Evolutionary conservation across 2,113 vertebrate genomes (phyloP).

Genomic region (Sturnira hondurensis): DNA sequence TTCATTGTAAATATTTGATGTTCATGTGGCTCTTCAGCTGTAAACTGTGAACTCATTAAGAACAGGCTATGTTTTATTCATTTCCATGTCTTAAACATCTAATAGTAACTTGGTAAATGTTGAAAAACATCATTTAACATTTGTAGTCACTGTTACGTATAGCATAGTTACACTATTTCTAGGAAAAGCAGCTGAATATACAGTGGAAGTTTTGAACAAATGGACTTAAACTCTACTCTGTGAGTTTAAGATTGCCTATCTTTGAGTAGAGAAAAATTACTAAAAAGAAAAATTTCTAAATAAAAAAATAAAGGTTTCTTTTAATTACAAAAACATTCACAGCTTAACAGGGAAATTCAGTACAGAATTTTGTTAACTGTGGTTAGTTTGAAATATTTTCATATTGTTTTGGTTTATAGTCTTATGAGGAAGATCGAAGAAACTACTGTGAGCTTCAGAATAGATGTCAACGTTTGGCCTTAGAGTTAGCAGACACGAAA

Average conservation of each 20-base stretch:
- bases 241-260: not conserved
- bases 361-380: slow-evolving; percentile 5
- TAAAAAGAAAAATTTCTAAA: not conserved
- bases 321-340: not conserved
- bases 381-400: slow-evolving; percentile 34
- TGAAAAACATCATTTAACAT: not conserved
- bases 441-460: slow-evolving; percentile 89
- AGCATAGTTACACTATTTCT: not conserved
- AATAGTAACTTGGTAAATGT: not conserved
- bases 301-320: not conserved
- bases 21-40: not conserved
- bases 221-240: not conserved
- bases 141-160: not conserved
- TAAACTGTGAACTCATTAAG: not conserved
- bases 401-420: slow-evolving; percentile 78
- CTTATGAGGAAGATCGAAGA: slow-evolving; percentile 90
- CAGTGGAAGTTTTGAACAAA: slow-evolving; percentile 34
- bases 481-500: slow-evolving; percentile 95
- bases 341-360: not conserved
- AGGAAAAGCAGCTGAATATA: not conserved
- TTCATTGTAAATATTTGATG: not conserved
- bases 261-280: slow-evolving; percentile 9
- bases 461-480: slow-evolving; percentile 89
- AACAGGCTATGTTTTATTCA: not conserved
- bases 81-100: not conserved